Base-by-base conservation (phyloP, 1,140 invertebrate species). In the Drosophila asahinai region DNA sequence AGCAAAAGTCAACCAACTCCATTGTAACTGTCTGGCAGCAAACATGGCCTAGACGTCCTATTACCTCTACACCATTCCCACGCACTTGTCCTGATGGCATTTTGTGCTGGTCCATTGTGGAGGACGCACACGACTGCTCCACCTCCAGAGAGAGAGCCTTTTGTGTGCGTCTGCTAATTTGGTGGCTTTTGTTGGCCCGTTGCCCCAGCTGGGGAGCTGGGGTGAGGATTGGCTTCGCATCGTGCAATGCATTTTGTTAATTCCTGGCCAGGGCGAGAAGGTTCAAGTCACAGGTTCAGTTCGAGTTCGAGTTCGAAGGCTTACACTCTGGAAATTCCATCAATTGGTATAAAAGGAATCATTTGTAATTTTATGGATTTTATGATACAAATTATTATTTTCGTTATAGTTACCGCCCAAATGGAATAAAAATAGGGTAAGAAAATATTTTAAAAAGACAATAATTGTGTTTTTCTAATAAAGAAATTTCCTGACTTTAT, bases 111-210 rank as follows among this genome's bases (percentile, higher is more conserved):
- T 62, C 66, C 72, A 77, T 86, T 86, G 77, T 89, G 58, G 45
- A 54, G 54, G 22, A 17, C 68, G 48, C 51, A 49, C 47, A 45
- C 54, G 19, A 52, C 47, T 14, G 54, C 66, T 49, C 51, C 57
- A 58, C 45, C 58, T 79, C 64, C 11, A 36, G 64, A 27, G 74
- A 33, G 33, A 33, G 33, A 36, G 33, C 40, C 76, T 55, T 68
- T 66, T 89, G 62, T 84, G 81, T 86, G 63, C 73, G 54, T 64
- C 86, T 81, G 84, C 84, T 90, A 90, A 90, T 86, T 90, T 89
- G 86, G 75, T 70, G 81, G 86, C 81, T 76, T 86, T 84, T 90
- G 86, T 79, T 90, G 81, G 63, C 45, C 45, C 60, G 33, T 42
- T 80, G 76, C 47, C 58, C 43, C 38, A 15, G 12, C 22, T 30